Evolutionary conservation across 2,888 invertebrate species (phyloP), one percentile per base, ranked within the genome.

Genomic region (Homarus gammarus): DNA sequence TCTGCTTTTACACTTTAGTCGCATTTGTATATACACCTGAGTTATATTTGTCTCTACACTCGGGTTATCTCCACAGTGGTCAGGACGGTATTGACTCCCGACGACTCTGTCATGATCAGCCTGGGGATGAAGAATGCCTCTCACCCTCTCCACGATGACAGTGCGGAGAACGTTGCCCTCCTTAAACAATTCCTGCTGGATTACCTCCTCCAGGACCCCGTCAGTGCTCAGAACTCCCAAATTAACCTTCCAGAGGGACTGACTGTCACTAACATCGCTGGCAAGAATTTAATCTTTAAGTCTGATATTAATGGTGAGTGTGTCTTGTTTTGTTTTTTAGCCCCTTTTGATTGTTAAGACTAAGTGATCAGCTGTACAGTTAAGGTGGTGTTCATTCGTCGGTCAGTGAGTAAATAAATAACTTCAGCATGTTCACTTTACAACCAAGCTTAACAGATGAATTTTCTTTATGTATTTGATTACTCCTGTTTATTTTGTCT

Each of bases 71-170:
- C 78, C 78, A 6, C 72, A 78, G 78, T 31, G 0, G 84, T 84
- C 10, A 68, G 36, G 70, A 89, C 88, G 1, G 18, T 89, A 36
- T n/a, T 89, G 8, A 84, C 84, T 36, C 88, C 88, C 22, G 49
- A 49, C 27, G 27, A 40, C 31, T 33, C 64, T 31, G 27, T 36
- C 33, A 75, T 86, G 79, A 31, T 18, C 12, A 84, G 72, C 49
- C 22, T 89, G 31, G 72, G 51, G 5, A 78, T 78, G 3, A 77
- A 89, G 40, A 78, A 84, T 40, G 68, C 27, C 40, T 70, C 56
- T 5, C 83, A 84, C 70, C 84, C 88, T 15, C 78, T 89, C 18
- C 78, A 84, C 77, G 83, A 73, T 70, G 38, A 38, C 56, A 64
- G 31, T 49, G 40, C 40, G 12, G 64, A 61, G 61, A 83, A 75